Base-by-base conservation (phyloP, 2,113 vertebrate species). In the Todiramphus chloris region DNA sequence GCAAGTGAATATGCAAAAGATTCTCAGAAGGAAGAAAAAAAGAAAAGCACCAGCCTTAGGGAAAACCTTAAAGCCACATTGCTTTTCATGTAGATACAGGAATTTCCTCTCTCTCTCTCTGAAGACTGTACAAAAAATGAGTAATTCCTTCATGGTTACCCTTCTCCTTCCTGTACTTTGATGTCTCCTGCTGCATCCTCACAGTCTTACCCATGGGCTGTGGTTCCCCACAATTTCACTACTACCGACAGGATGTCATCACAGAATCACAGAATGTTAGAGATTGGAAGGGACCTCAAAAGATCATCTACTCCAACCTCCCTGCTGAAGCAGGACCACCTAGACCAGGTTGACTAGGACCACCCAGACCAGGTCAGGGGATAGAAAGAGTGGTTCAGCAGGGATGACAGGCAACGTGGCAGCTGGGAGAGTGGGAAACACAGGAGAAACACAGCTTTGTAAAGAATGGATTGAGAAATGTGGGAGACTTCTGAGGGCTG, bases 401-500 rank as follows among this genome's bases (percentile, higher is more conserved):
- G 23, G n/a, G 11, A 37, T 30, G 30, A 16, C 6, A 44, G 35
- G 41, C 16, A 55, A 6, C 0, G 0, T 43, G 73, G 51, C 39
- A 87, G 9, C 18, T 51, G 37, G 59, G 30, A 70, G 11, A 51
- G 31, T 28, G 56, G 43, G 25, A 48, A 88, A 51, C 18, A 46
- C 21, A 7, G 35, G 27, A 69, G 58, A 21, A 87, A 19, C 27
- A 28, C 17, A 46, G 13, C 24, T 60, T 83, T 51, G 41, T 43
- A 46, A 53, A 51, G 37, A n/a, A 21, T 1, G 1, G 1, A 1
- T 0, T 44, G 33, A 76, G 88, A 59, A 85, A 73, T 6, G 20
- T 27, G 27, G 43, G 24, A 74, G 46, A 53, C 2, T 14, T 62
- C 56, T 55, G 39, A 63, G 14, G 19, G 9, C 15, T 0, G 0